These are phyloP conservation scores for Cryptoblepharus egeriae DNA, from an alignment of 2,797 vertebrate species.

Conservation along the genomic window DNA sequence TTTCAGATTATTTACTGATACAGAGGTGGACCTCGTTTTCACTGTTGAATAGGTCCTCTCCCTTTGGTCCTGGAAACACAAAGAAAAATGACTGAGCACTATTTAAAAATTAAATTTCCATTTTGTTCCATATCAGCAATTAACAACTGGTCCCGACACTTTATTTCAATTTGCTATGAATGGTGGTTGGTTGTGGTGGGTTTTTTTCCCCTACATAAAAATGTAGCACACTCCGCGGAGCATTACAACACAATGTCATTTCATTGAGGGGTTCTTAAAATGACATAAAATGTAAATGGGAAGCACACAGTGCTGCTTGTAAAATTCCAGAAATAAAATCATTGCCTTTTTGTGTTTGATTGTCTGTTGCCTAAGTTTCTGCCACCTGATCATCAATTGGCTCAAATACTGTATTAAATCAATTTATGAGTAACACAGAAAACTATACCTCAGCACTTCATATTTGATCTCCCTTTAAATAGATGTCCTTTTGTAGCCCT, in stretches of 20 bases:
- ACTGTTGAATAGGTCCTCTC: conserved; percentile 95
- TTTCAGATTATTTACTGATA: conserved; percentile 95
- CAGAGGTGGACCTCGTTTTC: conserved; percentile 93
- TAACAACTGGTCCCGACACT: conserved; percentile 56
- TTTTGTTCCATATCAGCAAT: conserved; percentile 50
- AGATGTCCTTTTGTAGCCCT: background rate
- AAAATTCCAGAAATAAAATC: conserved; percentile 59
- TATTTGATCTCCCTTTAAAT: background rate
- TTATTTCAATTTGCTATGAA: conserved; percentile 66
- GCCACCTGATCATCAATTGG: conserved; percentile 42
- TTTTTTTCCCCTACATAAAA: conserved; percentile 38
- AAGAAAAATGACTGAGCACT: conserved; percentile 54
- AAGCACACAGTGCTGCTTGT: conserved; percentile 54
- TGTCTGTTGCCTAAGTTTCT: conserved; percentile 45
- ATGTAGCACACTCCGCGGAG: conserved; percentile 45
- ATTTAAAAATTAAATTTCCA: conserved; percentile 66
- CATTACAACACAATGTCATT: conserved; percentile 53
- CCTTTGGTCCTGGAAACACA: conserved; percentile 90
- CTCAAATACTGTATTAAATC: conserved; percentile 18
- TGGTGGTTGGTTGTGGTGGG: conserved; percentile 31
- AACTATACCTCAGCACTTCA: background rate
- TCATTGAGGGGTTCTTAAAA: conserved; percentile 56
- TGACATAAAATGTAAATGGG: conserved; percentile 69
- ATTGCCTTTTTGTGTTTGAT: conserved; percentile 48
- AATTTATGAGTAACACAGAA: conserved; percentile 19